A percentile compares a stretch with the other conserved stretches of the same genome.
Conservation (phyloP, 2,888 invertebrate species). For the Lepetodrilus schrolli region DNA sequence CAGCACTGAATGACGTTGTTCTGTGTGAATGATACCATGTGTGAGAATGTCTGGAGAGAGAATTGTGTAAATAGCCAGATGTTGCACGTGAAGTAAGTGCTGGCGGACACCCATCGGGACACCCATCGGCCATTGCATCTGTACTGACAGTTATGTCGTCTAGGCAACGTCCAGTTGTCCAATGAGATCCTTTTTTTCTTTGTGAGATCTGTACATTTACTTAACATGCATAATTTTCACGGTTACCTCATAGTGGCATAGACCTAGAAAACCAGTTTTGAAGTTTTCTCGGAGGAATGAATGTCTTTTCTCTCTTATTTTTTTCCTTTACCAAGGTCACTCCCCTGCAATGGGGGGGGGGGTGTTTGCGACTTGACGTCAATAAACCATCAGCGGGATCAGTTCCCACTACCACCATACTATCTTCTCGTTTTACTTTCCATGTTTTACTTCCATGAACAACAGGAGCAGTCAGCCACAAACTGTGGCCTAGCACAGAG, state of each 20-base stretch:
- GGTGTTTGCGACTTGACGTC: constrained; percentile 24
- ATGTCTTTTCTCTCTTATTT: constrained; percentile 23
- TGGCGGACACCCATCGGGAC: neutral
- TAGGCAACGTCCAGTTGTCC: constrained; percentile 20
- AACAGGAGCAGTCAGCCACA: no score
- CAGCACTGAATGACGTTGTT: no score
- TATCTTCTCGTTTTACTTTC: neutral
- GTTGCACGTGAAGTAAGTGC: neutral
- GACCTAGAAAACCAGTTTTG: constrained; percentile 25
- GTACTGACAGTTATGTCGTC: constrained; percentile 21
- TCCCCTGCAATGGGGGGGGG: neutral
- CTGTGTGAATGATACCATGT: neutral
- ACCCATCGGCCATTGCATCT: neutral
- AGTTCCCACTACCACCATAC: constrained; percentile 12
- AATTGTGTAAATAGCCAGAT: constrained; percentile 5
- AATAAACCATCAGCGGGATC: constrained; percentile 31
- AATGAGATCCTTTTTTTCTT: constrained; percentile 17
- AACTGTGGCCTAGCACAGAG: no score
- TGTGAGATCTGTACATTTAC: constrained; percentile 22
- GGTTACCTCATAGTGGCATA: constrained; percentile 26
- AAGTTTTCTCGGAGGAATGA: constrained; percentile 26
- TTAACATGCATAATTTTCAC: constrained; percentile 22
- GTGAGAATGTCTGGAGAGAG: neutral
- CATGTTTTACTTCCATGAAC: no score
- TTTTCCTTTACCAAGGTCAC: neutral